phyloP scores from a whole-genome alignment of 2,113 vertebrate species.

The Anoura caudifer region DNA sequence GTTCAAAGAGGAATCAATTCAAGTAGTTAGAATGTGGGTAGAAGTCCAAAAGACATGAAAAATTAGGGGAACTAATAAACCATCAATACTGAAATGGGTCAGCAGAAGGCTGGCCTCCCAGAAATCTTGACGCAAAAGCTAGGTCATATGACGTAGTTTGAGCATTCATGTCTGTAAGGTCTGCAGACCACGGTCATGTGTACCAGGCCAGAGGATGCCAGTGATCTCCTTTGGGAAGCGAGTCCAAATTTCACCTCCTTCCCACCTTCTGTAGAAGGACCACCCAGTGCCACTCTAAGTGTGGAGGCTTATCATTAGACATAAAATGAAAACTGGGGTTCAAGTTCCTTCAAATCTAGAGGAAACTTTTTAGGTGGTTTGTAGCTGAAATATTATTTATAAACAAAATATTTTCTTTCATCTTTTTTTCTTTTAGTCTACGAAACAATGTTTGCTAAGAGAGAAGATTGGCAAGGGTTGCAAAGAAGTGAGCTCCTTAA shows the following conservation, averaged over 20 bases:
- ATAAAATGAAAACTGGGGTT: neutral
- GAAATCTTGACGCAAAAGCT: neutral
- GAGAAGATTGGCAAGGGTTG: constrained; percentile 49
- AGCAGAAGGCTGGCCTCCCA: neutral
- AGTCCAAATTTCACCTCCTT: neutral
- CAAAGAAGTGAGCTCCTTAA: constrained; percentile 60
- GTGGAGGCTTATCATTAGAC: no score
- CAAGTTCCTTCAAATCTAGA: neutral
- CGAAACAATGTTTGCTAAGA: constrained; percentile 71
- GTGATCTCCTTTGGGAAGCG: neutral
- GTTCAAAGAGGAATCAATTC: neutral
- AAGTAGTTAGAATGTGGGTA: neutral
- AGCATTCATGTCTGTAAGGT: neutral
- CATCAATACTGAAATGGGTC: neutral
- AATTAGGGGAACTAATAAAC: neutral
- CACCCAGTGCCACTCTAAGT: neutral
- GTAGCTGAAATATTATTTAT: neutral
- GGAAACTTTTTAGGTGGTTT: neutral
- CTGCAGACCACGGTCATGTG: neutral
- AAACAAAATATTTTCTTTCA: neutral
- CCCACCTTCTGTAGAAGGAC: no score
- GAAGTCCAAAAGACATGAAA: neutral
- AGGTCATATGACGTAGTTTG: neutral
- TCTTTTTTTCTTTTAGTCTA: constrained; percentile 50
- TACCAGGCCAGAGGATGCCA: neutral